Evolutionary conservation across 2,113 vertebrate genomes (phyloP), one percentile per base, ranked within the genome.

Genomic region (Puntigrus tetrazona): DNA sequence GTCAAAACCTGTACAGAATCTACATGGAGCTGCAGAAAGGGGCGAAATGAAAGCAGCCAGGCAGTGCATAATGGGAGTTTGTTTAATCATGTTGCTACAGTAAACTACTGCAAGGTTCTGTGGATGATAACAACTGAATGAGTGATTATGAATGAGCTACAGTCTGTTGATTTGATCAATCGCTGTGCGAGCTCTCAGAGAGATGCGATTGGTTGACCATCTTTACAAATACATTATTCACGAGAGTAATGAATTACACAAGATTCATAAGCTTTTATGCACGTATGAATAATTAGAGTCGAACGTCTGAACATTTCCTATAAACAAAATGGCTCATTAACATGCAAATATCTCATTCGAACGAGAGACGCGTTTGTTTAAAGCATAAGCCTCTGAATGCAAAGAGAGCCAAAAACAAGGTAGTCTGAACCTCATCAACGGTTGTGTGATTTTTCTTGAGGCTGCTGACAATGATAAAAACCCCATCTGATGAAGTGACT

Each of bases 291-390:
- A 84, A 65, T 83, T 79, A 72, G 29, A 82, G 34, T 52, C 9
- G 70, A 84, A 67, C 5, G 29, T 78, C n/a, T 87, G 84, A 84
- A 50, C 63, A 78, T 73, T 70, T 72, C 4, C 74, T 73, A 34
- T 25, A 89, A 74, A 89, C 47, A 78, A 89, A 89, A 82, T 76
- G 81, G 84, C 79, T 88, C 80, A 90, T 92, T 92, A 88, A 88
- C 88, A 92, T 90, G 89, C 89, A 91, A 91, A 92, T 88, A 85
- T 45, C 9, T 74, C 14, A 84, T 85, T 85, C 47, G 86, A 87
- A 89, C 25, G 2, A 11, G 81, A 65, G 82, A 86, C 47, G 36
- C 78, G 84, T 88, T 80, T 82, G 86, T 87, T 65, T 81, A 86
- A 87, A 4, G 29, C 47, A 78, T 69, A 81, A 41, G 76, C 55